phyloP scores from a whole-genome alignment of 2,888 invertebrate genomes.

The Xanthorhoe designata region DNA sequence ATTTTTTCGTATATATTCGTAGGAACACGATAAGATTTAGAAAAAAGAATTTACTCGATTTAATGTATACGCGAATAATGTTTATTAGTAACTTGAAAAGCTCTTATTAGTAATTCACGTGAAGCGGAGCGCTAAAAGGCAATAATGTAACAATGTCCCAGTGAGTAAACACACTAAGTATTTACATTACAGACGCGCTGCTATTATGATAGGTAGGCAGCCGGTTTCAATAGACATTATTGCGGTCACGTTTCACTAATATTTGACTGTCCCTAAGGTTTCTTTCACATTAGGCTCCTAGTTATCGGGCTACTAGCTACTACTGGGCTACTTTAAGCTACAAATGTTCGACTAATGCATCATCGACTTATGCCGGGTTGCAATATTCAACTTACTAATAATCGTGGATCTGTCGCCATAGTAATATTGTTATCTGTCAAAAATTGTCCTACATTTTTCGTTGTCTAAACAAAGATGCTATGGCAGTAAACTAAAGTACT shows the following conservation, averaged over 20 bases:
- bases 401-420: too few species aligned
- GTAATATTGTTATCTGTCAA: too few species aligned
- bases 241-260: conserved; percentile 69
- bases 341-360: too few species aligned
- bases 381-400: too few species aligned
- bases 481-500: too few species aligned
- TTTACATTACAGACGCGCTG: conserved; percentile 26
- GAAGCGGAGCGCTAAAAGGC: conserved; percentile 38
- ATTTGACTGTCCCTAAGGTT: conserved; percentile 58
- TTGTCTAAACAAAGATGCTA: too few species aligned
- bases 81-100: conserved; percentile 1
- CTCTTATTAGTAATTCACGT: conserved; percentile 38
- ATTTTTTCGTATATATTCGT: too few species aligned
- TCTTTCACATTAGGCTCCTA: neutral
- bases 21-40: neutral
- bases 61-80: conserved; percentile 1
- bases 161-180: conserved; percentile 26
- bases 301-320: too few species aligned
- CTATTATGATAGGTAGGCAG: conserved; percentile 36
- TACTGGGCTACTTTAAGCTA: too few species aligned
- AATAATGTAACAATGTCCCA: conserved; percentile 20
- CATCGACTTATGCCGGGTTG: too few species aligned
- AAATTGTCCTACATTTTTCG: too few species aligned
- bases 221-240: conserved; percentile 52
- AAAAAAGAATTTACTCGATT: neutral